A percentile compares a stretch with the other conserved stretches of the same genome.
Conservation (phyloP, 1,140 invertebrate species). For the Philopotamus ludificatus region DNA sequence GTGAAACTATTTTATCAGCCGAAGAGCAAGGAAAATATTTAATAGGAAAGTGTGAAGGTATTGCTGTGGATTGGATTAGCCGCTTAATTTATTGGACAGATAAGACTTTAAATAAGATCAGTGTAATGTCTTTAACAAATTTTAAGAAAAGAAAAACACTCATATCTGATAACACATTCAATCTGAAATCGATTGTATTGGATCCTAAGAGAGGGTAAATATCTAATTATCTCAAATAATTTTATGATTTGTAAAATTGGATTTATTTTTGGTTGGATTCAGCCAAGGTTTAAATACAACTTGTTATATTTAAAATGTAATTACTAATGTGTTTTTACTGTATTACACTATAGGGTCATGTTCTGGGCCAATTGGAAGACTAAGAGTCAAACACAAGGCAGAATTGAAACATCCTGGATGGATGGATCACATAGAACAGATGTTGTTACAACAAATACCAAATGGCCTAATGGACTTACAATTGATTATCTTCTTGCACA, state of each 20-base stretch:
- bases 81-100: slow-evolving; percentile 84
- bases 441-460: slow-evolving; percentile 59
- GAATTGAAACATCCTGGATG: slow-evolving; percentile 74
- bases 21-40: slow-evolving; percentile 44
- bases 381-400: slow-evolving; percentile 51
- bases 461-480: slow-evolving; percentile 85
- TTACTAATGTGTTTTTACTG: no score
- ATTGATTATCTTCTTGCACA: slow-evolving; percentile 74
- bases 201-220: slow-evolving; percentile 61
- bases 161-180: slow-evolving; percentile 54
- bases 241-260: no score
- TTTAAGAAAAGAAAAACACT: slow-evolving; percentile 56
- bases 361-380: slow-evolving; percentile 81
- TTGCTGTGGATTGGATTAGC: slow-evolving; percentile 78
- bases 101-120: slow-evolving; percentile 61
- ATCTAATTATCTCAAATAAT: not conserved
- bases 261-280: no score
- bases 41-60: slow-evolving; percentile 67
- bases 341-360: slow-evolving; percentile 61
- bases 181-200: slow-evolving; percentile 68
- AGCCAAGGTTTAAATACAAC: no score
- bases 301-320: not conserved
- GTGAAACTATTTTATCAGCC: slow-evolving; percentile 62
- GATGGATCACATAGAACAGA: slow-evolving; percentile 67
- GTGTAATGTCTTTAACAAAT: slow-evolving; percentile 61